phyloP scores from a whole-genome alignment of 2,888 invertebrate genomes.

The Idaea dimidiata region DNA sequence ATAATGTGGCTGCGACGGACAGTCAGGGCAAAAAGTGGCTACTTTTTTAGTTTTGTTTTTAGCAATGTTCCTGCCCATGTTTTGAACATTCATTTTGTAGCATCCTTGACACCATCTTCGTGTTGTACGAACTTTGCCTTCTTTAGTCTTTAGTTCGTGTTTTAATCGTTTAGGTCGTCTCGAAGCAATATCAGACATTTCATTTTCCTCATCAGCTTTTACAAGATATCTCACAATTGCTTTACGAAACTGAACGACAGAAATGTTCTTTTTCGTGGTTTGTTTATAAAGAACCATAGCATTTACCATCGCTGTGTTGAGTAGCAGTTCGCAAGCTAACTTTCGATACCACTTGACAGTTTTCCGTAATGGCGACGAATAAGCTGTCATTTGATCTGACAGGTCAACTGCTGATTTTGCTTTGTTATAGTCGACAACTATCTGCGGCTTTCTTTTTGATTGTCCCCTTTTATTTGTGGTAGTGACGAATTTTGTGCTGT shows the following conservation, averaged over 20 bases:
- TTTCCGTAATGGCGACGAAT: slow-evolving; percentile 35
- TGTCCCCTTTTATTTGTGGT: too few species aligned
- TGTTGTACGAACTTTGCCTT: slow-evolving; percentile 35
- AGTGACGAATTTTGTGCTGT: slow-evolving; percentile 14
- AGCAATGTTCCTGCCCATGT: slow-evolving; percentile 34
- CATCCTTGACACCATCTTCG: slow-evolving; percentile 35
- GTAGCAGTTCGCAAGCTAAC: slow-evolving; percentile 37
- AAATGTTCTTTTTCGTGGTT: slow-evolving; percentile 15
- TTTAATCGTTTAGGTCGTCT: slow-evolving; percentile 32
- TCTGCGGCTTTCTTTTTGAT: too few species aligned
- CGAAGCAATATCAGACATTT: slow-evolving; percentile 7
- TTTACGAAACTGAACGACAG: slow-evolving; percentile 11
- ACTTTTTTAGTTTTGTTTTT: slow-evolving; percentile 39
- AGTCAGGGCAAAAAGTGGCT: slow-evolving; percentile 32
- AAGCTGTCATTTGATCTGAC: slow-evolving; percentile 38
- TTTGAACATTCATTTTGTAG: slow-evolving; percentile 33
- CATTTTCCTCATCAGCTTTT: slow-evolving; percentile 8
- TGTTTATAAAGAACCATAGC: slow-evolving; percentile 31
- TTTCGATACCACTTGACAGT: slow-evolving; percentile 45
- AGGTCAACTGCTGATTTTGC: slow-evolving; percentile 39
- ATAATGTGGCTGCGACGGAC: slow-evolving; percentile 32
- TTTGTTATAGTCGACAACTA: slow-evolving; percentile 36
- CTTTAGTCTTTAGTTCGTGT: slow-evolving; percentile 32
- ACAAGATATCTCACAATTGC: slow-evolving; percentile 10
- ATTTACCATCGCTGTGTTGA: slow-evolving; percentile 39